Conservation (phyloP, 2,797 vertebrate genomes). For the Natrix natrix region DNA sequence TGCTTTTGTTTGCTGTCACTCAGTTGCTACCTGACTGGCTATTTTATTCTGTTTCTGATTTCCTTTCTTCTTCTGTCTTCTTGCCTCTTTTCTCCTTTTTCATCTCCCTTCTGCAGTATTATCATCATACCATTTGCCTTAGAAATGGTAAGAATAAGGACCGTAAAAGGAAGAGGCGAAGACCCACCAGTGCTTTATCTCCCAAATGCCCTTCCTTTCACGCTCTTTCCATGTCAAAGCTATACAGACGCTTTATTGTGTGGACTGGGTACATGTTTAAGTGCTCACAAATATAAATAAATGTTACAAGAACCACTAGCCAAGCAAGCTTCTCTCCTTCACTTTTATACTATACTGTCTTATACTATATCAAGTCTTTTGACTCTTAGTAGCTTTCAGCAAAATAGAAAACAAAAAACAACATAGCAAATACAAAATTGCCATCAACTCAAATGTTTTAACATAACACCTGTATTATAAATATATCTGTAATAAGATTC, state of each 20-base stretch:
- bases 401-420: fast-evolving
- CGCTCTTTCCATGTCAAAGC: neutral
- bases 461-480: neutral
- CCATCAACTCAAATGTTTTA: neutral
- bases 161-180: neutral
- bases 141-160: neutral
- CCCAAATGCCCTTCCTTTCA: neutral
- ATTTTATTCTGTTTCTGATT: neutral
- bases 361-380: neutral
- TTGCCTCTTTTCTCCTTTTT: neutral
- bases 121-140: neutral
- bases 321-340: neutral
- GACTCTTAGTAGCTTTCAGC: neutral
- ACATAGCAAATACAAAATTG: neutral
- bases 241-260: neutral
- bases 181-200: neutral
- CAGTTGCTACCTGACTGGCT: neutral
- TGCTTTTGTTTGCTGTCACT: neutral
- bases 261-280: neutral
- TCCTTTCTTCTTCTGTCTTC: neutral
- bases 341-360: neutral
- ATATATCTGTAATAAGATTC: neutral
- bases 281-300: neutral
- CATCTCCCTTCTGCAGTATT: neutral
- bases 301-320: neutral